A percentile compares a stretch with the other conserved stretches of the same genome.
Evolutionary conservation across 1,140 invertebrate genomes (phyloP).

Genomic region (Diorhabda carinulata): DNA sequence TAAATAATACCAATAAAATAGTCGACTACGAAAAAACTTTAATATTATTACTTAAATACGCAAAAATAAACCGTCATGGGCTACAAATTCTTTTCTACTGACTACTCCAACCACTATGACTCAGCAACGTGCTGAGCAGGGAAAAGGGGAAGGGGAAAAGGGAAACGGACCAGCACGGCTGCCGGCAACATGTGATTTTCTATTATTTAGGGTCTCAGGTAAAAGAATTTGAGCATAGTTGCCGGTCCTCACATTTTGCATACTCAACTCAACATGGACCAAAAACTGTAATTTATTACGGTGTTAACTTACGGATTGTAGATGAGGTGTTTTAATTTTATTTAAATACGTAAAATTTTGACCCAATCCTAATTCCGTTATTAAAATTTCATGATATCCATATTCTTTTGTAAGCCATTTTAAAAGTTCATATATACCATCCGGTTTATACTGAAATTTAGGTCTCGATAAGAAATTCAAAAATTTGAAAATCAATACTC

Average conservation of each 20-base stretch:
- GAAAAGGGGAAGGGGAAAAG: not conserved
- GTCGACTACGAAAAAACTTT: too few relatives aligned
- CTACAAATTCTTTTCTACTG: too few relatives aligned
- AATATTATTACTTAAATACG: too few relatives aligned
- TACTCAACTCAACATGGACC: not conserved
- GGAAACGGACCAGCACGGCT: not conserved
- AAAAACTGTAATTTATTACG: not conserved
- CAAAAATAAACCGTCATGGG: too few relatives aligned
- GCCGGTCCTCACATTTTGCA: too few relatives aligned
- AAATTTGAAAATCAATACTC: not conserved
- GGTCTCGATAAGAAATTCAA: not conserved
- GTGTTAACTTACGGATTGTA: not conserved
- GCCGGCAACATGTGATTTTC: too few relatives aligned
- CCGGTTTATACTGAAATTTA: not conserved
- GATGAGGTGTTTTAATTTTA: not conserved
- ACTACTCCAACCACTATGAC: too few relatives aligned
- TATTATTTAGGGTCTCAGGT: too few relatives aligned
- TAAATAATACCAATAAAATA: too few relatives aligned
- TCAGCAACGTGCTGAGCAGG: too few relatives aligned
- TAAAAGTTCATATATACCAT: not conserved
- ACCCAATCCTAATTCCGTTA: conserved; percentile 1
- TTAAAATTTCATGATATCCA: not conserved
- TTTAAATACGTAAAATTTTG: not conserved
- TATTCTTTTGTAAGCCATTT: not conserved
- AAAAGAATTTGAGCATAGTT: too few relatives aligned